A percentile compares a stretch with the other conserved stretches of the same genome.
Evolutionary conservation across 1,140 invertebrate genomes (phyloP).

Genomic region (Battus philenor): DNA sequence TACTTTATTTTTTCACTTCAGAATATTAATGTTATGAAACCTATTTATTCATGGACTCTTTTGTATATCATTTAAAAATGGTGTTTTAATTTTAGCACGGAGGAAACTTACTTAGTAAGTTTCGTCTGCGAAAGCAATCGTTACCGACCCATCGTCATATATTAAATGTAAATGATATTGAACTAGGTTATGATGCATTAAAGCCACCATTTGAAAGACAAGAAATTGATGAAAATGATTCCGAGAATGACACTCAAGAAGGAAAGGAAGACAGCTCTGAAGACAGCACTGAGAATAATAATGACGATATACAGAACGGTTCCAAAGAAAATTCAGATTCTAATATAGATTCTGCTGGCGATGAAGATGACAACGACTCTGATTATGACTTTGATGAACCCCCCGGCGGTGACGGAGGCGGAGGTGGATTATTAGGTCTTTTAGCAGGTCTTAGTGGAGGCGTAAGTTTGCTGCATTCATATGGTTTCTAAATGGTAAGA

Average conservation of each 20-base stretch:
- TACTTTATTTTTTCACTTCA: no score
- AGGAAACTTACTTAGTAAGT: no score
- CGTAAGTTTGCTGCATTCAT: conserved; percentile 38
- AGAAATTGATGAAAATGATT: conserved; percentile 27
- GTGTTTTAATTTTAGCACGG: no score
- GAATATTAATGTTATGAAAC: no score
- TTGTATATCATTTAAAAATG: no score
- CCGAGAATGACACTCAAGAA: conserved; percentile 32
- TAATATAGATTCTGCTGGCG: conserved; percentile 26
- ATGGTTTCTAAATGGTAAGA: no score
- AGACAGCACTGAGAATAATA: conserved; percentile 31
- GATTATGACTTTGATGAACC: conserved; percentile 51
- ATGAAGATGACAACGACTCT: conserved; percentile 31
- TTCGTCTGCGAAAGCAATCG: conserved; percentile 23
- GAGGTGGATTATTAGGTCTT: conserved; percentile 59
- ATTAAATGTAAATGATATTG: conserved; percentile 35
- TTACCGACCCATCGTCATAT: conserved; percentile 29
- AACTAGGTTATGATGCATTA: conserved; percentile 29
- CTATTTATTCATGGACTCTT: no score
- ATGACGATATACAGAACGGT: conserved; percentile 23
- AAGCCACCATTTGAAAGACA: conserved; percentile 41
- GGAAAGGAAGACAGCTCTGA: conserved; percentile 30
- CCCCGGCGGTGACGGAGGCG: conserved; percentile 56
- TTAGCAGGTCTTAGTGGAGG: conserved; percentile 60
- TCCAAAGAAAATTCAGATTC: conserved; percentile 37